A percentile compares a stretch with the other conserved stretches of the same genome.
Conservation (phyloP, 2,888 invertebrate genomes). For the Strigamia transsilvanica region DNA sequence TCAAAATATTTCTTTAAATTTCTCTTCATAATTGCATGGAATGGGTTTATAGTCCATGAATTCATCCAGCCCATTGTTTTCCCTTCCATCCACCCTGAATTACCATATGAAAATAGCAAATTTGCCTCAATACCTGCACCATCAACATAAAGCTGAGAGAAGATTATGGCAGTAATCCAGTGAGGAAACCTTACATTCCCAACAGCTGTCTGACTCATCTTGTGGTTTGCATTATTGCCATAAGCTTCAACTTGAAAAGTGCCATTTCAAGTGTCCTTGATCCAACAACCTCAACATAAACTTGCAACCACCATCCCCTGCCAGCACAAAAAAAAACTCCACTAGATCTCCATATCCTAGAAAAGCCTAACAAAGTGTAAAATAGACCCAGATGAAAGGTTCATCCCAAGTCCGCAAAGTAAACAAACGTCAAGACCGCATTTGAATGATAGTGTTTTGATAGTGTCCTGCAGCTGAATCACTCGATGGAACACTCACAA, state of each 20-base stretch:
- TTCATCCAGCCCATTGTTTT: background rate
- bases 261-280: conserved; percentile 20
- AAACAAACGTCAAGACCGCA: conserved; percentile 9
- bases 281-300: conserved; percentile 14
- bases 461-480: conserved; percentile 39
- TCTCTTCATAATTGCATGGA: background rate
- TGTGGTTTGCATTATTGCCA: conserved; percentile 4
- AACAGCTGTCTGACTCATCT: conserved; percentile 18
- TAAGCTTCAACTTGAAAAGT: conserved; percentile 4
- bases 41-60: background rate
- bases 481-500: background rate
- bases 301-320: background rate
- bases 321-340: background rate
- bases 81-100: background rate
- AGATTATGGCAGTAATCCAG: conserved; percentile 10
- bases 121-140: conserved; percentile 8
- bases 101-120: background rate
- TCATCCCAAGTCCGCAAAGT: conserved; percentile 13
- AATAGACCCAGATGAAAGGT: background rate
- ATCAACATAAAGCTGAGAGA: background rate
- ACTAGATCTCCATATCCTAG: background rate
- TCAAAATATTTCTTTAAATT: too few species aligned
- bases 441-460: conserved; percentile 46
- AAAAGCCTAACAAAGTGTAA: conserved; percentile 4
- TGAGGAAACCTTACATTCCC: background rate